Conservation (phyloP, 2,888 invertebrate species). For the Galerucella pusilla region DNA sequence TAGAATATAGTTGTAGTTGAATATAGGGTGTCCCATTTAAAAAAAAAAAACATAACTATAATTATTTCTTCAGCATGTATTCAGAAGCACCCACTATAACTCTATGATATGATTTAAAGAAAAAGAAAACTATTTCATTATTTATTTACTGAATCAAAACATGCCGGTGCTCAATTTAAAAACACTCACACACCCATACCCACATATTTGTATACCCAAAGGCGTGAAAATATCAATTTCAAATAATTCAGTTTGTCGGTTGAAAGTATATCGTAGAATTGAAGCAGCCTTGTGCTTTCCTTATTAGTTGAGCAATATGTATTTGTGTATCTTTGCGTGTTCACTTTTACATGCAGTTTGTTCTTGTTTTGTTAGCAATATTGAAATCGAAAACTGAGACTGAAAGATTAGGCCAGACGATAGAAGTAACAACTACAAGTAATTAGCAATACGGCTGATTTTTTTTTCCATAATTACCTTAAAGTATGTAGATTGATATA, state of each 20-base stretch:
- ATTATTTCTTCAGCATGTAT: no score
- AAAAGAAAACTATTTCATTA: no score
- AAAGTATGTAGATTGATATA: no score
- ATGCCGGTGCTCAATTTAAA: background rate
- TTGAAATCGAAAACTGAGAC: background rate
- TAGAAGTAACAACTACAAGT: no score
- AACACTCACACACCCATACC: background rate
- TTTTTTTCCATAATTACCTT: no score
- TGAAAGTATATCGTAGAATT: conserved; percentile 13
- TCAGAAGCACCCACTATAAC: no score
- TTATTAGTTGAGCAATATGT: conserved; percentile 11
- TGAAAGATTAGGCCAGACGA: no score
- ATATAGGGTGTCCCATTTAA: no score
- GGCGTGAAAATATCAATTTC: conserved; percentile 14
- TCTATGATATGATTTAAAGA: no score
- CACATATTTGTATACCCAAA: background rate
- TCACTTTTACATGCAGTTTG: background rate
- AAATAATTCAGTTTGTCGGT: background rate
- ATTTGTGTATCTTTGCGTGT: conserved; percentile 5
- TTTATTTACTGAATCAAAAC: background rate
- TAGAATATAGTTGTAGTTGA: no score
- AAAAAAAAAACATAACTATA: no score
- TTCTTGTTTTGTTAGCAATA: background rate
- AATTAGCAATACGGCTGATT: no score
- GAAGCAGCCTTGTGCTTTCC: conserved; percentile 21